Base-by-base conservation (phyloP, 2,888 invertebrate species). In the Rhagonycha fulva region DNA sequence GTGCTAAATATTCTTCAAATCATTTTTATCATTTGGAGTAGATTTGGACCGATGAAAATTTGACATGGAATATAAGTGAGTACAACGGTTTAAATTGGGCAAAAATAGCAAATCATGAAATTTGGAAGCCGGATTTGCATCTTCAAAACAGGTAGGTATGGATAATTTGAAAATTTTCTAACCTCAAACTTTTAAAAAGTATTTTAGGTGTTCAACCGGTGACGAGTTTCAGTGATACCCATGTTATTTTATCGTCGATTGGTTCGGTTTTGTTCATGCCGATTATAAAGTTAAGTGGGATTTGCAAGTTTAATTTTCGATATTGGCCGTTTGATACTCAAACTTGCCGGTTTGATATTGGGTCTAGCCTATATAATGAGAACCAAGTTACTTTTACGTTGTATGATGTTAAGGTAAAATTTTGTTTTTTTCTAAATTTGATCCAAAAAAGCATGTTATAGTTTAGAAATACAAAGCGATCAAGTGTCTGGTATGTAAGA, bases 251-350 rank as follows among this genome's bases (percentile, higher is more conserved):
- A 2, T 85, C 86, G 62, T 82, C 86, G 2, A 87, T 89, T 71
- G 93, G 93, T 0, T 84, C 83, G 7, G 89, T 93, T 0, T 79
- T 91, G 3, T 93, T 93, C 93, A 91, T 92, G 9, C 93, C 93
- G 5, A 92, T 94, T 9, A 90, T 92, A 2, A 92, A 93, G 78
- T 92, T 94, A 77, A 88, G 92, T 0, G 89, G 90, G 12, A 91
- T 92, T 82, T 93, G 93, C 82, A 91, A 92, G 74, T 84, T 92
- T 30, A 91, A 95, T 84, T 88, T 96, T 70, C 87, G 89, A 12
- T 88, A 90, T 77, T 96, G 96, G 96, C 96, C 96, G 0, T 91
- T 89, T 68, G 96, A 96, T 86, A 87, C 87, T 7, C 96, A 96
- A 85, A 86, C 85, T 0, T 94, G 94, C 81, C 83, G 85, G 62